Base-by-base conservation (phyloP, 2,888 invertebrate genomes). In the Torymus tubicola region DNA sequence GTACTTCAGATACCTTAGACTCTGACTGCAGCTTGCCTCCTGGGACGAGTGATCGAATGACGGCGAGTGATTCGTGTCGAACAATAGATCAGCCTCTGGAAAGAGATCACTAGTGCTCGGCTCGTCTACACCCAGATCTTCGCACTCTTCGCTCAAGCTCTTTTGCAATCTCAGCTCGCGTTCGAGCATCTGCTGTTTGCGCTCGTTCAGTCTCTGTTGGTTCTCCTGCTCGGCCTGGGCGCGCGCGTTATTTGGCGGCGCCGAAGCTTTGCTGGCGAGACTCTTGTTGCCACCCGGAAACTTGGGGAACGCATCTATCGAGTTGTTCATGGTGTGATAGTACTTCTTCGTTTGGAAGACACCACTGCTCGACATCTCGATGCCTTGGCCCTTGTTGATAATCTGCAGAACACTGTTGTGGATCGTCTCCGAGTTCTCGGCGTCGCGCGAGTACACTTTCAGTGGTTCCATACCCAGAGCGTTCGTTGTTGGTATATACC, bases 61-160 rank as follows among this genome's bases (percentile, higher is more conserved):
- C 31, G 94, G 95, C 0, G 95, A 95, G 85, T 95, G 95, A 84
- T 95, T 95, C 0, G 94, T 92, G 77, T 95, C 94, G 85, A 95
- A 95, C 69, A 95, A 89, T 70, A 95, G 90, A 87, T 95, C 95
- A 0, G 95, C 95, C 86, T 96, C 96, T 0, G 96, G 95, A 87
- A 96, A 96, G 83, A 96, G 90, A 86, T 96, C 96, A 81, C 95
- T 95, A 0, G 95, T 95, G n/a, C 95, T 95, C 0, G 95, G 95
- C 64, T 95, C 95, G 85, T 95, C 96, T 70, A 96, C 95, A 4
- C 96, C 95, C 13, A 95, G 91, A 87, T 96, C 95, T 86, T 95
- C 95, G 88, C 95, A 95, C 89, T 96, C 96, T 87, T 96, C 95
- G 0, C 95, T 95, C 14, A 96, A 90, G 13, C 95, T 95, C 89